Evolutionary conservation across 2,888 invertebrate genomes (phyloP), one percentile per base, ranked within the genome.

Genomic region (Chaetoderma sp.): DNA sequence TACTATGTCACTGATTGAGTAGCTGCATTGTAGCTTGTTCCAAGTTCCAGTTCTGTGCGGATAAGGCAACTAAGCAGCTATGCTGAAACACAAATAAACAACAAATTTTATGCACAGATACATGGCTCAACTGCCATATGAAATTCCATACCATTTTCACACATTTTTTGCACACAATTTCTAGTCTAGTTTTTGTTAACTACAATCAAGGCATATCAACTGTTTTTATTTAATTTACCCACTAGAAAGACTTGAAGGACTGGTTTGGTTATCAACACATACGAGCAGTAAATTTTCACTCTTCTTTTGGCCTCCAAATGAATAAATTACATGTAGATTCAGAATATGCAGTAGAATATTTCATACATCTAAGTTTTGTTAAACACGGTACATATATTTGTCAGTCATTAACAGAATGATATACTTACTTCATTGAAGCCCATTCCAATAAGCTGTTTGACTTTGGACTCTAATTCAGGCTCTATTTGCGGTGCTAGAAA

Each of bases 1-100:
- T n/a, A n/a, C n/a, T n/a, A n/a, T n/a, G n/a, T 56, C 33, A 72
- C 91, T 93, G 93, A 91, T 92, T 93, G 88, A 94, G 92, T 78
- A 94, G 89, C 84, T 92, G 91, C 87, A 97, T 96, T 58, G 95
- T 95, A 73, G 98, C 96, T 84, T 93, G 90, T 88, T 94, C 94
- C 81, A 96, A 88, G 83, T 95, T 93, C 97, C 97, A 98, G 86
- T 95, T 93, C 86, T 92, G 93, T 49, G 94, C 93, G 59, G 96
- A 96, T 59, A 98, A 89, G 32, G 96, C 96, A 50, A 94, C 94
- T 73, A 95, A 89, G 30, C 96, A 95, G 85, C 92, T 91, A 80
- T 94, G 92, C 87, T 87, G 80, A 18, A 84, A 81, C 42, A 45
- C 60, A 65, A 68, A 55, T 39, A 61, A 18, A 54, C 44, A 42